These are phyloP conservation scores for Melitaea cinxia DNA, from an alignment of 1,140 invertebrate species.

Conservation along the genomic window DNA sequence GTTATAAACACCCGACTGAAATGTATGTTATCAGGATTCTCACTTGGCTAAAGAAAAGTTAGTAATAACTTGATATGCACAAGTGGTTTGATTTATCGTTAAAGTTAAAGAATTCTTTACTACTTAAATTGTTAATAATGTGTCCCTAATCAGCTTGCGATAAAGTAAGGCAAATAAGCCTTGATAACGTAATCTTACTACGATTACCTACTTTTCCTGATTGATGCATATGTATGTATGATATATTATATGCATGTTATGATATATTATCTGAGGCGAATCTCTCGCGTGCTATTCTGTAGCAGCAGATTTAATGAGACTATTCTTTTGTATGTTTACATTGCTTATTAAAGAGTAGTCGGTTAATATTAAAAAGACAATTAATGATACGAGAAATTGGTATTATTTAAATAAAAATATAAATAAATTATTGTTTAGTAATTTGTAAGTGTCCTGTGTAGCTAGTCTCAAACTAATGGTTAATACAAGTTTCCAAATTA, in stretches of 20 bases:
- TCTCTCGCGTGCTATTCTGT: constrained; percentile 19
- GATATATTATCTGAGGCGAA: constrained; percentile 14
- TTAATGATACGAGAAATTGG: constrained; percentile 23
- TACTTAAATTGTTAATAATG: not conserved
- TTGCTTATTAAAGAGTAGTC: constrained; percentile 15
- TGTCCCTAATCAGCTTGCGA: constrained; percentile 7
- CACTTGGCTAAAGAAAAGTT: not conserved
- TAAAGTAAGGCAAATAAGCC: not conserved
- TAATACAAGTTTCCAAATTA: constrained; percentile 45
- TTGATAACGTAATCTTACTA: not conserved
- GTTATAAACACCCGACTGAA: not conserved
- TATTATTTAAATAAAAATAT: constrained; percentile 25
- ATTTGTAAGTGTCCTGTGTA: constrained; percentile 40
- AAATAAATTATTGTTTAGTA: constrained; percentile 21
- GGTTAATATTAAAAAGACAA: constrained; percentile 35
- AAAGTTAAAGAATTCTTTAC: not conserved
- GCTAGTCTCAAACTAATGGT: constrained; percentile 55
- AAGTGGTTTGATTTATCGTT: not conserved
- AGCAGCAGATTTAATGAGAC: constrained; percentile 5
- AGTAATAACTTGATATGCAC: not conserved
- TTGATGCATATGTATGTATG: not conserved
- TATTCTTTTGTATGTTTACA: constrained; percentile 9
- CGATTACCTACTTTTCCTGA: not conserved
- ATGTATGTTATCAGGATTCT: not conserved
- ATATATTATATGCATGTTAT: not conserved